Evolutionary conservation across 2,113 vertebrate species (phyloP).

Genomic region (Leiothrix lutea): DNA sequence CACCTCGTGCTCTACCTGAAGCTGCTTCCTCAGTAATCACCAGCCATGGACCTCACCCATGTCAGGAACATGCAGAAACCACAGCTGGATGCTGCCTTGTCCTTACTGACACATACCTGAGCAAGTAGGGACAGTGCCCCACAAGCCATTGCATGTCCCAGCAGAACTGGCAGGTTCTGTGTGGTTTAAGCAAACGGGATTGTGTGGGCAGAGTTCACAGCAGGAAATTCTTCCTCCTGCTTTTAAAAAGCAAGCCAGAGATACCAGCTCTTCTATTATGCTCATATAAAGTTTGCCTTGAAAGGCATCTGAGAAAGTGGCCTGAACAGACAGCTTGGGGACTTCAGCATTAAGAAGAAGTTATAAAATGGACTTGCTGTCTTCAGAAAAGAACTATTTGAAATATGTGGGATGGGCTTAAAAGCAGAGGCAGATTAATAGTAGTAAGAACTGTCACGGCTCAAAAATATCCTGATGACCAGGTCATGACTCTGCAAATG

Average conservation of each 20-base stretch:
- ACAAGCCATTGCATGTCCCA: neutral
- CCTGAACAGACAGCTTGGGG: constrained; percentile 1
- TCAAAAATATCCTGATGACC: neutral
- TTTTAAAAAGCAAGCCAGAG: neutral
- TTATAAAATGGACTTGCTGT: constrained; percentile 1
- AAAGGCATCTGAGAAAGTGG: neutral
- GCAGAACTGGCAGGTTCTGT: neutral
- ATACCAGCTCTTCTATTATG: neutral
- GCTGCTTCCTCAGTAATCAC: neutral
- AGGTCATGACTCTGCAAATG: neutral
- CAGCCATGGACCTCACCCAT: neutral
- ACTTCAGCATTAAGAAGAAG: constrained; percentile 15
- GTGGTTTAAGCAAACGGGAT: neutral
- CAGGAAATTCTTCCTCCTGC: neutral
- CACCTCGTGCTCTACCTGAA: fast-evolving
- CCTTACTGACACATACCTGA: neutral
- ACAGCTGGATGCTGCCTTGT: neutral
- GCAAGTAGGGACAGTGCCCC: neutral
- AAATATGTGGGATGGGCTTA: neutral
- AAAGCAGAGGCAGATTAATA: neutral
- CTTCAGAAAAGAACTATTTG: constrained; percentile 4
- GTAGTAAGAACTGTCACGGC: neutral
- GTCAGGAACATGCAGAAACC: neutral
- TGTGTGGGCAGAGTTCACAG: neutral
- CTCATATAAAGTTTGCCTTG: constrained; percentile 28